A percentile compares a stretch with the other conserved stretches of the same genome.
Evolutionary conservation across 2,797 vertebrate species (phyloP).

Genomic region (Myiotriccus ornatus): DNA sequence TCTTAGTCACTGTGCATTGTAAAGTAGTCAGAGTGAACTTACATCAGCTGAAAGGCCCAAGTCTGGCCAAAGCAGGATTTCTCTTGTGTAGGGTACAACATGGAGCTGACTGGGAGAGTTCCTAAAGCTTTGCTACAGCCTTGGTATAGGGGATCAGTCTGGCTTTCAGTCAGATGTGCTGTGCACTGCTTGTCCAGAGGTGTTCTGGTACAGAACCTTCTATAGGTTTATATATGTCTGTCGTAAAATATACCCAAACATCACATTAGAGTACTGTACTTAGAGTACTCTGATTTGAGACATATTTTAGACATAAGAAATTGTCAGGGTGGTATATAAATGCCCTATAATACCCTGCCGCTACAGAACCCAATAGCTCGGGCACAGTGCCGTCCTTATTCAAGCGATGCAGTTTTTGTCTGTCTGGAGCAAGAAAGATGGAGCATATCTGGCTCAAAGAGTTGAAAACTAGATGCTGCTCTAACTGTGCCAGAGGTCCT

Average conservation of each 20-base stretch:
- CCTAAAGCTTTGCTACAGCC: neutral
- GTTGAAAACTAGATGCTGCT: neutral
- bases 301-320: neutral
- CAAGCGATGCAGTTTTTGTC: neutral
- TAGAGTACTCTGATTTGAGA: neutral
- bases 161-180: neutral
- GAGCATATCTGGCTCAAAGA: neutral
- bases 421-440: neutral
- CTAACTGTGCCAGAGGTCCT: neutral
- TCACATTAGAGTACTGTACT: neutral
- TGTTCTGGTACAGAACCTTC: neutral
- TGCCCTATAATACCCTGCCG: neutral
- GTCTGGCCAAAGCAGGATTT: neutral
- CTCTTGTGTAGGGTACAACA: neutral
- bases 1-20: neutral
- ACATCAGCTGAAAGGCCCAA: neutral
- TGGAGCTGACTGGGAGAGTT: neutral
- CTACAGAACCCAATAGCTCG: neutral
- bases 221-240: neutral
- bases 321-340: neutral
- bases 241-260: neutral
- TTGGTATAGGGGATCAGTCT: neutral
- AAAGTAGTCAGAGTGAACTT: neutral
- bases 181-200: neutral
- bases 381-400: neutral